Base-by-base conservation (phyloP, 2,797 vertebrate genomes). In the Cryptoblepharus egeriae region DNA sequence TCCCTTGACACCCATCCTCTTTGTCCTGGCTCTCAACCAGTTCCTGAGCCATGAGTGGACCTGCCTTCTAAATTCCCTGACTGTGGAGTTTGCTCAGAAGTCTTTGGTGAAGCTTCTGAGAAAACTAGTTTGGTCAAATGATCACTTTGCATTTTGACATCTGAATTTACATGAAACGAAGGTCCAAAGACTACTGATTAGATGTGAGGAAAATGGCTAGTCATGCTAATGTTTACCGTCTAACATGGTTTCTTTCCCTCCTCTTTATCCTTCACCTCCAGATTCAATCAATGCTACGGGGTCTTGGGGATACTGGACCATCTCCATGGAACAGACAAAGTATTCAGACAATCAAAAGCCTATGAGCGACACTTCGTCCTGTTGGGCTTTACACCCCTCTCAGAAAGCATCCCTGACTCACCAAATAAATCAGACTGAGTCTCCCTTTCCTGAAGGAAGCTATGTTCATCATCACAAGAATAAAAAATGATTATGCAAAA, bases 271-370 rank as follows among this genome's bases (percentile, higher is more conserved):
- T 39, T 0, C 30, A 67, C 32, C 86, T 81, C 61, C 92, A 99
- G 98, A 96, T 98, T 98, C 91, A 98, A 97, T 87, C 97, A 99
- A 95, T 98, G 97, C 82, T 99, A 95, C 0, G 98, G 98, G 0
- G 96, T 98, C 8, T 94, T 99, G 4, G 98, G 98, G 0, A 92
- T 98, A 28, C 90, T 99, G 92, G 98, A 99, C 90, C 92, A 96
- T 1, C 96, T 99, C n/a, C 98, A 99, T 0, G 95, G 97, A 71
- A 99, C 98, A 0, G 98, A 99, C 76, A 52, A 64, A 2, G 88
- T 94, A 22, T 99, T 99, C 93, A 96, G 96, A 79, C 93, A 97
- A 84, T 96, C 91, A 30, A 98, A 97, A 88, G 97, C 97, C 75
- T 98, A 96, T 0, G 90, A 99, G 69, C 96, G 98, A 61, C 97